Percentiles rank a stretch among this genome's conserved stretches.
These are phyloP conservation scores for Zaprionus obscuricornis DNA, from an alignment of 2,888 invertebrate genomes.

Conservation along the genomic window DNA sequence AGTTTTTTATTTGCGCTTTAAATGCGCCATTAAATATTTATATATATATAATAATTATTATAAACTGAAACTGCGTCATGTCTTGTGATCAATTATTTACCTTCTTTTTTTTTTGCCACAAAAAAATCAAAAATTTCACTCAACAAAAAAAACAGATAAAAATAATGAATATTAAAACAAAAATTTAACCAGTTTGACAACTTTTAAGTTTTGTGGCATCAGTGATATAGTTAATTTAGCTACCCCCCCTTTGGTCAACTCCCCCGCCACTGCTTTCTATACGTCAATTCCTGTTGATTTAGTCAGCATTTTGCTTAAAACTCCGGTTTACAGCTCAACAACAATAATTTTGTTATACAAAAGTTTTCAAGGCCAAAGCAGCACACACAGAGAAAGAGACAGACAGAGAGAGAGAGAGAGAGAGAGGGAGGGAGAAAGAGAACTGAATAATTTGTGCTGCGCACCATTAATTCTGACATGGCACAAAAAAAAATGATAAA, in stretches of 20 bases:
- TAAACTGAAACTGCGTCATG: background rate
- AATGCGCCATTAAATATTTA: no score
- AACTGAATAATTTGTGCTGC: conserved; percentile 53
- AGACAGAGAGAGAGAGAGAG: conserved; percentile 7
- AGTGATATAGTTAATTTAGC: background rate
- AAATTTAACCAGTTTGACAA: conserved; percentile 47
- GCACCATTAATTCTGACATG: conserved; percentile 28
- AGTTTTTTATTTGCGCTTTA: no score
- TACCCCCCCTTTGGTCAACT: background rate
- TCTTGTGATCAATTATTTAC: conserved; percentile 1
- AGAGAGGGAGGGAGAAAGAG: background rate
- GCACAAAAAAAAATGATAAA: conserved; percentile 2
- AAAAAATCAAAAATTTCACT: conserved; percentile 46
- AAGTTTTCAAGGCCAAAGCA: conserved; percentile 46
- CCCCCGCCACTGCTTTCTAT: conserved; percentile 4
- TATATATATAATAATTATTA: background rate
- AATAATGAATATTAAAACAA: conserved; percentile 26
- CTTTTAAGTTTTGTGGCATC: conserved; percentile 24
- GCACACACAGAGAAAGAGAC: conserved; percentile 32
- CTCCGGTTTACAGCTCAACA: conserved; percentile 51
- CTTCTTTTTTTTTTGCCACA: conserved; percentile 37
- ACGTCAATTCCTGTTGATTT: conserved; percentile 2
- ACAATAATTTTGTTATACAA: conserved; percentile 10
- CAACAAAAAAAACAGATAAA: conserved; percentile 3
- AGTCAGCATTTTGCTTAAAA: conserved; percentile 27